Evolutionary conservation across 64 coral and sea anemone genomes (phyloP).

Genomic region (Catalaphyllia jardinei): DNA sequence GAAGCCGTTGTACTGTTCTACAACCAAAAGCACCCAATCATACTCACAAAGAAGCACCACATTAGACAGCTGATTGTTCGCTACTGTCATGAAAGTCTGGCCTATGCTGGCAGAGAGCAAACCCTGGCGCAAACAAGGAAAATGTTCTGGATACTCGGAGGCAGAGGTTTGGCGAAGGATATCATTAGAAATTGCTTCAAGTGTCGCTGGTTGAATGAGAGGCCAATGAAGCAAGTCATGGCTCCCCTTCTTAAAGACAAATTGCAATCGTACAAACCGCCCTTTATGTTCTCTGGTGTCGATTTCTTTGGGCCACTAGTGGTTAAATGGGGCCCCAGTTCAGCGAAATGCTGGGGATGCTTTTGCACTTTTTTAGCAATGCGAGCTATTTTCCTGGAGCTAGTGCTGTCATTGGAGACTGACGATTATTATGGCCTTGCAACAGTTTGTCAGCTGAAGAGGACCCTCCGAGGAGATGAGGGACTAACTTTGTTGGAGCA

Average conservation of each 20-base stretch:
- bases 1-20: conserved; percentile 63
- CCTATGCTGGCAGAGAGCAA: not conserved
- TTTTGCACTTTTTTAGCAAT: no score
- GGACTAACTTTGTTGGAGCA: conserved; percentile 86
- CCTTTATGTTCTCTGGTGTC: conserved; percentile 40
- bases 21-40: conserved; percentile 69
- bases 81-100: no score
- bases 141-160: conserved; percentile 33
- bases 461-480: not conserved
- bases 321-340: no score
- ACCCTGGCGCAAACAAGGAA: not conserved
- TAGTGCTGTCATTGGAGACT: no score
- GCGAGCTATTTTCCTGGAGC: no score
- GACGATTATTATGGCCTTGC: not conserved
- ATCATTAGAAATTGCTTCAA: conserved; percentile 13
- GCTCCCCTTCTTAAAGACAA: conserved; percentile 28
- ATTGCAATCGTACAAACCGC: conserved; percentile 27
- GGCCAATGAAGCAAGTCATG: conserved; percentile 31
- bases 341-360: no score
- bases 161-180: not conserved
- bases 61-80: not conserved
- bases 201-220: conserved; percentile 24
- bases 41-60: conserved; percentile 52
- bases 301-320: conserved; percentile 40
- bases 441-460: not conserved